phyloP scores from a whole-genome alignment of 2,888 invertebrate genomes.

The Amphipyra tragopoginis region DNA sequence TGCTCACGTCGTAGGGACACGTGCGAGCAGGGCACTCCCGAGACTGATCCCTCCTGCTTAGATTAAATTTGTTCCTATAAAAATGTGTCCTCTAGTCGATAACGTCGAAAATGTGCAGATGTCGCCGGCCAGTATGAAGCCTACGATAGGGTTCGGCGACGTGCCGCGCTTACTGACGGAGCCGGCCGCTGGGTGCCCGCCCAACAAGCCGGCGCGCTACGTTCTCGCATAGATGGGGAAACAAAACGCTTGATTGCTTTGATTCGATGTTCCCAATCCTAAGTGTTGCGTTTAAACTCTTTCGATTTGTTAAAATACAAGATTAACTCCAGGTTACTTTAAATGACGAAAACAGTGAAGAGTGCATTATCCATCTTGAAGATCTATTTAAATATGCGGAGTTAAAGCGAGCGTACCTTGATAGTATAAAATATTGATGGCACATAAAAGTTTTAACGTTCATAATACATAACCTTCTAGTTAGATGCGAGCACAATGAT shows the following conservation, averaged over 20 bases:
- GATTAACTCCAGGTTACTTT: background rate
- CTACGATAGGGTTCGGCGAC: slow-evolving; percentile 80
- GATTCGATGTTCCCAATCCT: slow-evolving; percentile 55
- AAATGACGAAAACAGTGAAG: no score
- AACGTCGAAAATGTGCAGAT: slow-evolving; percentile 87
- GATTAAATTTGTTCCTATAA: slow-evolving; percentile 88
- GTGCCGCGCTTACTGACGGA: slow-evolving; percentile 80
- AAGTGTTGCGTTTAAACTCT: slow-evolving; percentile 25
- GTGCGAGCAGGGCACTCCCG: slow-evolving; percentile 82
- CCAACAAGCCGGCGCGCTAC: slow-evolving; percentile 15
- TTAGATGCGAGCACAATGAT: slow-evolving; percentile 63
- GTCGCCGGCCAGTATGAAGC: slow-evolving; percentile 84
- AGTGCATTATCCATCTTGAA: slow-evolving; percentile 14
- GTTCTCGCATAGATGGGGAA: slow-evolving; percentile 58
- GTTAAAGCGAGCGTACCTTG: slow-evolving; percentile 13
- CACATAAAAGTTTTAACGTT: slow-evolving; percentile 44
- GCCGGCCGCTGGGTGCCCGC: slow-evolving; percentile 4
- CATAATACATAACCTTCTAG: slow-evolving; percentile 53
- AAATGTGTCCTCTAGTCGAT: slow-evolving; percentile 85
- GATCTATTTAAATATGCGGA: slow-evolving; percentile 1
- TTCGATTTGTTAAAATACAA: slow-evolving; percentile 1
- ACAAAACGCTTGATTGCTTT: slow-evolving; percentile 66
- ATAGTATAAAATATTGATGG: slow-evolving; percentile 40
- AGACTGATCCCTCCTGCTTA: slow-evolving; percentile 87
- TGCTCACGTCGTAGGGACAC: slow-evolving; percentile 79